Evolutionary conservation across 2,113 vertebrate genomes (phyloP).

Genomic region (Condylura cristata): DNA sequence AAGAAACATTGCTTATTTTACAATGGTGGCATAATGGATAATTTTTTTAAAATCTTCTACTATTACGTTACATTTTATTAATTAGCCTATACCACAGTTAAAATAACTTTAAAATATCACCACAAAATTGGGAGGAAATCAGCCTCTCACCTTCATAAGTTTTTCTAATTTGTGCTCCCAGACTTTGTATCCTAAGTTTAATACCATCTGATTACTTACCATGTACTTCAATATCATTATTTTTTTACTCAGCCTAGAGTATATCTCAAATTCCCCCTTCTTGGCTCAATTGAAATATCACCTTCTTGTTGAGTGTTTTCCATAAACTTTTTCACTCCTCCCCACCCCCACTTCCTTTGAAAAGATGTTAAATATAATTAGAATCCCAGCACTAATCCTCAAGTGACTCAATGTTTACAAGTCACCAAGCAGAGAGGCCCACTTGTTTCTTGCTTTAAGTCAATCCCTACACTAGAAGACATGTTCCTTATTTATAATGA

Average conservation of each 20-base stretch:
- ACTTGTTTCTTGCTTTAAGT: not conserved
- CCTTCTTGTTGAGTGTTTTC: not conserved
- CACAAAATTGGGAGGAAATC: not conserved
- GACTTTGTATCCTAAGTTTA: not conserved
- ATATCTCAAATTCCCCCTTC: not conserved
- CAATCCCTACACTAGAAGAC: constrained; percentile 8
- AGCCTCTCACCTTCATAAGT: not conserved
- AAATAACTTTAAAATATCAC: not conserved
- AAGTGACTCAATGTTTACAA: not conserved
- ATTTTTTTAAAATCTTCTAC: not conserved
- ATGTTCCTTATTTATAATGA: not conserved
- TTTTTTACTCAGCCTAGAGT: not conserved
- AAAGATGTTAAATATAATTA: not conserved
- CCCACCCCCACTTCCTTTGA: not conserved
- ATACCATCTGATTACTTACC: not conserved
- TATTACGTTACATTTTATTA: not conserved
- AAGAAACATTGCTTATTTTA: not conserved
- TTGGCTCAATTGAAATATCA: not conserved
- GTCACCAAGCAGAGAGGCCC: not conserved
- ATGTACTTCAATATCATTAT: not conserved
- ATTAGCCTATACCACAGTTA: not conserved
- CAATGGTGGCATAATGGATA: not conserved
- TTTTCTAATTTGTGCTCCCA: not conserved
- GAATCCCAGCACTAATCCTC: not conserved
- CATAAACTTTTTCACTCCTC: not conserved